phyloP scores from a whole-genome alignment of 2,888 invertebrate genomes.

The Phaedon cochleariae region DNA sequence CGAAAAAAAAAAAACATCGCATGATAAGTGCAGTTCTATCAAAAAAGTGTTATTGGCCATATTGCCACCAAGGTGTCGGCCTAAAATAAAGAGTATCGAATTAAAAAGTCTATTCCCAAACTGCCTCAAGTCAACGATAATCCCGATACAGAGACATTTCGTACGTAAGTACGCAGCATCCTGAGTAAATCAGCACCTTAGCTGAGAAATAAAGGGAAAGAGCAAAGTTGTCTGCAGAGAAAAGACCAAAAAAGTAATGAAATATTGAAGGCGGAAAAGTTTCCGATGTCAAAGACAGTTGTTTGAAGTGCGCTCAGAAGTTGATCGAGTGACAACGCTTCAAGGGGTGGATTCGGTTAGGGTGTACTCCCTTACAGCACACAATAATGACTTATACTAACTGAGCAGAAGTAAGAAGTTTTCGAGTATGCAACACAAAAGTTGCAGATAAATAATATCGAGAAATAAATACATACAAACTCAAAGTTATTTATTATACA shows the following conservation, averaged over 20 bases:
- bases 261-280: conserved; percentile 34
- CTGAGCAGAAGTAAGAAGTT: too few species aligned
- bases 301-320: conserved; percentile 38
- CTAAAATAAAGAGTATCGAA: neutral
- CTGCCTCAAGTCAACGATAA: neutral
- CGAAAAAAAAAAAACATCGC: too few species aligned
- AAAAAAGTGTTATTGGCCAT: too few species aligned
- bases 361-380: neutral
- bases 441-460: too few species aligned
- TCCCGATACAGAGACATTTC: neutral
- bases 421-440: too few species aligned
- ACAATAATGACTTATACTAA: neutral
- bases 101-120: neutral
- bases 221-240: neutral
- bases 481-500: too few species aligned
- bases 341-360: neutral
- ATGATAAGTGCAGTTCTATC: too few species aligned
- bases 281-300: conserved; percentile 41
- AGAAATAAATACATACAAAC: too few species aligned
- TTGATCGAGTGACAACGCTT: conserved; percentile 38
- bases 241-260: conserved; percentile 26
- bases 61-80: too few species aligned
- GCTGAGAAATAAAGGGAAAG: neutral
- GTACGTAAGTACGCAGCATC: neutral
- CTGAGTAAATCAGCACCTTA: neutral